phyloP scores from a whole-genome alignment of 2,113 vertebrate species.

The Semnopithecus entellus region DNA sequence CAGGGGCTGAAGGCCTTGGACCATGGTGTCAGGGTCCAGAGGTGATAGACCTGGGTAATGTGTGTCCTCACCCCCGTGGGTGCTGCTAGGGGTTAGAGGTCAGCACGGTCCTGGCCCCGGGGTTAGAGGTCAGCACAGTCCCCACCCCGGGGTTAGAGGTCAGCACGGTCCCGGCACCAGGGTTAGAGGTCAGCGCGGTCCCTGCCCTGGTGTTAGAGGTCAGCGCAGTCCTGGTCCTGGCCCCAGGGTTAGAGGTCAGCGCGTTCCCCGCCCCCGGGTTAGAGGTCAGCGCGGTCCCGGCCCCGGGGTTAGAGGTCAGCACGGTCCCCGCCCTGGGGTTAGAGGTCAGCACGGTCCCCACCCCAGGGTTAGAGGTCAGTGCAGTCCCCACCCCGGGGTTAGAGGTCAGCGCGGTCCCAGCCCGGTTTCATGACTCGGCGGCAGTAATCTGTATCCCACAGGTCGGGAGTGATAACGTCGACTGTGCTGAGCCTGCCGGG shows the following conservation, averaged over 20 bases:
- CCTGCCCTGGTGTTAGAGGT: rapidly evolving
- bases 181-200: too few relatives aligned
- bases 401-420: too few relatives aligned
- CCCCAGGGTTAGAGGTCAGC: too few relatives aligned
- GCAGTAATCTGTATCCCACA: not conserved
- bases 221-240: too few relatives aligned
- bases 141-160: not conserved
- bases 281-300: rapidly evolving
- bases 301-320: too few relatives aligned
- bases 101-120: not conserved
- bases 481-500: too few relatives aligned
- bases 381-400: too few relatives aligned
- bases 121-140: not conserved
- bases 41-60: not conserved
- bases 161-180: not conserved
- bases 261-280: rapidly evolving
- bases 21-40: not conserved
- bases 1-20: not conserved
- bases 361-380: too few relatives aligned
- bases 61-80: rapidly evolving
- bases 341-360: too few relatives aligned
- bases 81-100: not conserved
- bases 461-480: not conserved
- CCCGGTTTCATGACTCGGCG: rapidly evolving
- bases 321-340: rapidly evolving